These are phyloP conservation scores for Hydractinia echinata DNA, from an alignment of 30 jellyfish, hydroid and myxozoan genomes.

Conservation along the genomic window DNA sequence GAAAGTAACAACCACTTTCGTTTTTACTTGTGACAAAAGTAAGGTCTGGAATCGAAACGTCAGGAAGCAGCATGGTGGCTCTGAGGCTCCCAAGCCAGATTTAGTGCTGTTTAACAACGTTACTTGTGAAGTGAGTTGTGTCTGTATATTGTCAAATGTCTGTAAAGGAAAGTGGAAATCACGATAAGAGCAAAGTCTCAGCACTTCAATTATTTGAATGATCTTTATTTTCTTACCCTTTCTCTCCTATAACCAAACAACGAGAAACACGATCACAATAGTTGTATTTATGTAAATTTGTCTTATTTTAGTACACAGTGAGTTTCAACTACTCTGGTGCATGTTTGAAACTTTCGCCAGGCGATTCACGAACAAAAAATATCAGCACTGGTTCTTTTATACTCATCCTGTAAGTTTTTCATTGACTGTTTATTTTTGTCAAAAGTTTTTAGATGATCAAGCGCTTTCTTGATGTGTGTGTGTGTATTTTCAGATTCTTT, in stretches of 20 bases:
- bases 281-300: not conserved
- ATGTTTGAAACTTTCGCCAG: constrained; percentile 39
- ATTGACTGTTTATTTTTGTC: not conserved
- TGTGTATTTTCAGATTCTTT: constrained; percentile 51
- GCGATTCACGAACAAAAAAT: constrained; percentile 46
- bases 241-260: no score
- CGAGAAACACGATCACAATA: no score
- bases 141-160: no score
- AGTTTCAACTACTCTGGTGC: constrained; percentile 80
- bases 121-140: constrained; percentile 50
- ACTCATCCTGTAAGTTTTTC: constrained; percentile 66
- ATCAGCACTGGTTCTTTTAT: constrained; percentile 84
- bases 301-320: constrained; percentile 39
- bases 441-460: not conserved
- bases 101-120: constrained; percentile 27
- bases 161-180: no score
- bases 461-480: not conserved
- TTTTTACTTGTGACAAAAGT: not conserved
- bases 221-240: no score
- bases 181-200: no score
- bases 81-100: constrained; percentile 40
- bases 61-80: constrained; percentile 8
- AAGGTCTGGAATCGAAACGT: not conserved
- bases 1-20: not conserved
- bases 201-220: no score